These are phyloP conservation scores for Mycalesis mineus DNA, from an alignment of 2,888 invertebrate genomes.

Conservation along the genomic window DNA sequence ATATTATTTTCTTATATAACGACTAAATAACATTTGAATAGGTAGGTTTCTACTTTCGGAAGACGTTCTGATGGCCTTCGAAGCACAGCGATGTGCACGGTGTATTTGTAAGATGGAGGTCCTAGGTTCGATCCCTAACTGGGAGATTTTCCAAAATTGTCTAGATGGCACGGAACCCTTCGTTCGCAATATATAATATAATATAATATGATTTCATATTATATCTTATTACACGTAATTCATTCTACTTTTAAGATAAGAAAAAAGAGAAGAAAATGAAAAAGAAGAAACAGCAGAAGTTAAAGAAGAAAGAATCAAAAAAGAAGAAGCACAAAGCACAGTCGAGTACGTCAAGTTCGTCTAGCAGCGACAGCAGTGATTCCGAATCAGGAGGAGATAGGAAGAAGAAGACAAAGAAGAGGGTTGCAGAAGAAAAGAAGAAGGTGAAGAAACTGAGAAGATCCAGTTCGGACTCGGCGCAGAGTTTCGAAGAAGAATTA, in stretches of 20 bases:
- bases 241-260: constrained; percentile 39
- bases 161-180: no score
- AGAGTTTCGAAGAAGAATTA: constrained; percentile 47
- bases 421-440: constrained; percentile 30
- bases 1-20: no score
- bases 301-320: constrained; percentile 53
- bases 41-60: no score
- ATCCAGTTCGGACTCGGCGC: constrained; percentile 48
- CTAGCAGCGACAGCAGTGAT: constrained; percentile 38
- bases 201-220: no score
- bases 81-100: no score
- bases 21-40: no score
- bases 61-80: no score
- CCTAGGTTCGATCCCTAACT: no score
- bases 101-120: no score
- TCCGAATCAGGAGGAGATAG: constrained; percentile 38
- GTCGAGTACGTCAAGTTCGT: constrained; percentile 40
- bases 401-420: constrained; percentile 35
- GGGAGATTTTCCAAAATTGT: no score
- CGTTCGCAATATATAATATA: no score
- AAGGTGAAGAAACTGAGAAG: constrained; percentile 45
- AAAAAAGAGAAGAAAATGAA: constrained; percentile 54
- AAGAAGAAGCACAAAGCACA: constrained; percentile 54
- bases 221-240: neutral
- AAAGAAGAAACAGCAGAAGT: constrained; percentile 53